These are phyloP conservation scores for Balearica regulorum DNA, from an alignment of 2,797 vertebrate species.

Conservation along the genomic window DNA sequence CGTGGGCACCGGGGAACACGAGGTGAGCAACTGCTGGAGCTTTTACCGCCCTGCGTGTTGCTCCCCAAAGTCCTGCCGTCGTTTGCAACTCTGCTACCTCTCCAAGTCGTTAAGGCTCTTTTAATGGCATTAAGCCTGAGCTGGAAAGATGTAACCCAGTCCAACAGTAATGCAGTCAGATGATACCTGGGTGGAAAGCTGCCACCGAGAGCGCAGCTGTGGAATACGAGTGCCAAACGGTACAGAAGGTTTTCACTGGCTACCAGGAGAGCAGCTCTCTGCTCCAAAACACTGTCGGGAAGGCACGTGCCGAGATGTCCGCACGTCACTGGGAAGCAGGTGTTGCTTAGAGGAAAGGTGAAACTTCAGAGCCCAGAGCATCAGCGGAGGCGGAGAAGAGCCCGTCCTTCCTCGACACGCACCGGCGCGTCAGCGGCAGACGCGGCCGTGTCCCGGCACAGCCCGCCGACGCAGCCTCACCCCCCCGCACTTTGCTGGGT, in stretches of 20 bases:
- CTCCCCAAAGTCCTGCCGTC: neutral
- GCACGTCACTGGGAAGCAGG: neutral
- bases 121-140: conserved; percentile 12
- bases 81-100: conserved; percentile 22
- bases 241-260: conserved; percentile 62
- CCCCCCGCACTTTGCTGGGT: neutral
- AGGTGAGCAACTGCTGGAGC: neutral
- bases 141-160: conserved; percentile 26
- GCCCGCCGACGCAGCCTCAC: neutral
- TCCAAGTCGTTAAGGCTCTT: conserved; percentile 25
- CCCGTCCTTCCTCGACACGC: neutral
- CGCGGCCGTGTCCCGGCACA: neutral
- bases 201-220: conserved; percentile 79
- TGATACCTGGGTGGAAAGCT: conserved; percentile 79
- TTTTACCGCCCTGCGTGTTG: neutral
- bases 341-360: neutral
- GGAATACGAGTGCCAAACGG: conserved; percentile 73
- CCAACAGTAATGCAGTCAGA: conserved; percentile 70
- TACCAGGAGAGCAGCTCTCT: conserved; percentile 6
- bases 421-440: neutral
- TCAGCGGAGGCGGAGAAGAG: neutral
- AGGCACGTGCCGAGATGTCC: neutral
- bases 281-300: neutral
- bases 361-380: neutral
- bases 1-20: fast-evolving